Conservation (phyloP, 1,140 invertebrate species). For the Drosophila nigrodunni region DNA sequence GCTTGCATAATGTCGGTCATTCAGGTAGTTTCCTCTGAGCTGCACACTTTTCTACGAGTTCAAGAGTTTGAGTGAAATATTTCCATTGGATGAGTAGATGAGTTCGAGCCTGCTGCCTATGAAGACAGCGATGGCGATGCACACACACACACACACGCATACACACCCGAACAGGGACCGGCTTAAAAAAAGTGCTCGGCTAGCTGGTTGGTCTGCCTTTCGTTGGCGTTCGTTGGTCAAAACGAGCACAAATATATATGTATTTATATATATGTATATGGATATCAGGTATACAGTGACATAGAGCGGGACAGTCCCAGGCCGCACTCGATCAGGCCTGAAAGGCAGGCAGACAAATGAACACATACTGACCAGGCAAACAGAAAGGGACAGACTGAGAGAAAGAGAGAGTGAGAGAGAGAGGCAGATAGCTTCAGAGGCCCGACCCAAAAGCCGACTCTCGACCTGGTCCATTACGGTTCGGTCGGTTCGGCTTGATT, state of each 20-base stretch:
- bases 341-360: slow-evolving; percentile 43
- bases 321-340: slow-evolving; percentile 20
- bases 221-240: slow-evolving; percentile 25
- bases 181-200: slow-evolving; percentile 29
- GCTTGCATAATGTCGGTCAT: not conserved
- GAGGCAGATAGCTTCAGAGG: slow-evolving; percentile 12
- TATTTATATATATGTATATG: not conserved
- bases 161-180: slow-evolving; percentile 17
- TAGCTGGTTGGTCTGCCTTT: slow-evolving; percentile 52
- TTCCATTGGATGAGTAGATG: slow-evolving; percentile 48
- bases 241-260: slow-evolving; percentile 12
- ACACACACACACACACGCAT: slow-evolving; percentile 8
- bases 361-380: slow-evolving; percentile 17
- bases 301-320: slow-evolving; percentile 30
- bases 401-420: slow-evolving; percentile 18
- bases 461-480: not conserved
- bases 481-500: not conserved
- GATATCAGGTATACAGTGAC: slow-evolving; percentile 1
- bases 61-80: slow-evolving; percentile 48
- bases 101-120: slow-evolving; percentile 28
- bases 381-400: not conserved
- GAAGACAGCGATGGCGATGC: slow-evolving; percentile 43
- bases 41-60: slow-evolving; percentile 8
- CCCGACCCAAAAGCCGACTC: slow-evolving; percentile 18
- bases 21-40: slow-evolving; percentile 24